Percentiles rank a stretch among this genome's conserved stretches.
These are phyloP conservation scores for Onychomys arenicola DNA, from an alignment of 2,797 vertebrate genomes.

Conservation along the genomic window DNA sequence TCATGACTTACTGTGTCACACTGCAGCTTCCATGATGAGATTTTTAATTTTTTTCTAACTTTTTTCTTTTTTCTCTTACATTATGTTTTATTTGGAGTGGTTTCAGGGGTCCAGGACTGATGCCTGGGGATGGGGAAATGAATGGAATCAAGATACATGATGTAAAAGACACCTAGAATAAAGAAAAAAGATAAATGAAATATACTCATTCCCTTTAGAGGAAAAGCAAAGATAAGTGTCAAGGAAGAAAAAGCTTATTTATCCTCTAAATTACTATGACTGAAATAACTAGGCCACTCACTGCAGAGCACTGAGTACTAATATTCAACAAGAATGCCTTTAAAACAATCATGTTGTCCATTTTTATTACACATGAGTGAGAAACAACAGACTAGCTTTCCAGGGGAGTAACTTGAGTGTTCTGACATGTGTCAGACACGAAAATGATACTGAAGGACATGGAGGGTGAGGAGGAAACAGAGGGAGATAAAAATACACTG, in stretches of 20 bases:
- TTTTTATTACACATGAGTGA: not conserved
- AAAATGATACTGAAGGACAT: not conserved
- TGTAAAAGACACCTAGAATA: no score
- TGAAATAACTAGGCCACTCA: not conserved
- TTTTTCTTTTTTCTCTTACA: no score
- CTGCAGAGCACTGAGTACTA: not conserved
- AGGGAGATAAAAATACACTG: no score
- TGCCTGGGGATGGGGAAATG: no score
- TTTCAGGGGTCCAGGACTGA: no score
- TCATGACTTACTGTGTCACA: no score
- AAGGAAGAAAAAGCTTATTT: not conserved
- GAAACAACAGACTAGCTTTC: not conserved
- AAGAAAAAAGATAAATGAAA: not conserved
- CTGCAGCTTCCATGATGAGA: no score
- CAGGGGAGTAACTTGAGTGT: not conserved
- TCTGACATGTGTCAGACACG: not conserved
- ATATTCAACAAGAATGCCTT: not conserved
- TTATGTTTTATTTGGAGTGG: no score
- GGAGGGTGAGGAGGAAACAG: no score
- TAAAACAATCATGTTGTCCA: not conserved
- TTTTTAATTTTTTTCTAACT: no score
- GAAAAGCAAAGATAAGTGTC: not conserved
- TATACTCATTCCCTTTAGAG: not conserved
- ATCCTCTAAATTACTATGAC: not conserved
- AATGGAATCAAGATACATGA: no score